phyloP scores from a whole-genome alignment of 2,797 vertebrate genomes.

The Peromyscus nudipes region DNA sequence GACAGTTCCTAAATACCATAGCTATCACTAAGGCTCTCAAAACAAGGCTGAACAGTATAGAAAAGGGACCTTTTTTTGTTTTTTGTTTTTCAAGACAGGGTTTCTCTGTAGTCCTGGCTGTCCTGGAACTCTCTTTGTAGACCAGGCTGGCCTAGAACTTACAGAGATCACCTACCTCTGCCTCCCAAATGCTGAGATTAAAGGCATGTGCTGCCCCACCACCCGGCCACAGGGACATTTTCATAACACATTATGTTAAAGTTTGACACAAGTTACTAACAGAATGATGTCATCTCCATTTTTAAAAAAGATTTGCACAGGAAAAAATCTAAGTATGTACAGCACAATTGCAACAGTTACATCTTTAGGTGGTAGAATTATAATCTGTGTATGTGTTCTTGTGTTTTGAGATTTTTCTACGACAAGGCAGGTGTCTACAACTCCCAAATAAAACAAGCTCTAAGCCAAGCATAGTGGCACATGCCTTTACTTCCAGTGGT shows the following conservation, averaged over 20 bases:
- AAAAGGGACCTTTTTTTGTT: neutral
- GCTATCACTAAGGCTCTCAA: neutral
- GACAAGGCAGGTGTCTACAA: neutral
- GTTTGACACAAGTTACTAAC: neutral
- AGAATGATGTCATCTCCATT: neutral
- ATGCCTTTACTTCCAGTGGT: neutral
- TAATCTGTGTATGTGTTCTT: conserved; percentile 1
- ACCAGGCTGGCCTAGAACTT: neutral
- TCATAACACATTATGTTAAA: conserved; percentile 1
- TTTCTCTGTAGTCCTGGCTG: neutral
- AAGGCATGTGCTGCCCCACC: too few relatives aligned
- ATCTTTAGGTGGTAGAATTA: neutral
- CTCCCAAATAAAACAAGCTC: conserved; percentile 8
- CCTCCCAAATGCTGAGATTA: neutral
- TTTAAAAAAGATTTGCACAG: neutral
- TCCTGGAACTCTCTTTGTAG: neutral
- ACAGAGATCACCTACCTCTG: neutral
- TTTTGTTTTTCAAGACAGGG: neutral
- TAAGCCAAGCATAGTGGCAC: neutral
- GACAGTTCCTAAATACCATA: neutral
- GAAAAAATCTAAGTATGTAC: neutral
- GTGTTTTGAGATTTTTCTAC: conserved; percentile 41
- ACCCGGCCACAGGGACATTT: neutral
- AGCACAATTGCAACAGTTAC: conserved; percentile 33
- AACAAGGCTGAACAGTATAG: neutral